Conservation (phyloP, 2,888 invertebrate species). For the Pollenia amentaria region DNA sequence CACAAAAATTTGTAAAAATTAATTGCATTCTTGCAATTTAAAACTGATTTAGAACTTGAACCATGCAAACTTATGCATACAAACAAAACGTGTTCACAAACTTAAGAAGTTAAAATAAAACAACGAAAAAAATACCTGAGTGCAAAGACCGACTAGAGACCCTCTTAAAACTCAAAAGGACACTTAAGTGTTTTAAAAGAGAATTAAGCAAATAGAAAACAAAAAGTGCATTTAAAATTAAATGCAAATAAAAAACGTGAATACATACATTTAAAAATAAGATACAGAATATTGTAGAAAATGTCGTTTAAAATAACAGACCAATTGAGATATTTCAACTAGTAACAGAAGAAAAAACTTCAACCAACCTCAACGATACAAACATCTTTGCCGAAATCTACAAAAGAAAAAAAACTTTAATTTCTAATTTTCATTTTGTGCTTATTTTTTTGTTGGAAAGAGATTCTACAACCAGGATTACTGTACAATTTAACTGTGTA, state of each 20-base stretch:
- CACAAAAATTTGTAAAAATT: too few relatives aligned
- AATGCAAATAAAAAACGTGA: too few relatives aligned
- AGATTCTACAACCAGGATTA: slow-evolving; percentile 20
- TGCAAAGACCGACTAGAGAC: background rate
- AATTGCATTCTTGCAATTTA: too few relatives aligned
- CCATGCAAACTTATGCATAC: background rate
- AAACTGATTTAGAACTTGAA: too few relatives aligned
- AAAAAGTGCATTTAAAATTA: background rate
- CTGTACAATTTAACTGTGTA: slow-evolving; percentile 46
- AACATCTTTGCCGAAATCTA: background rate
- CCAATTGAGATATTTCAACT: slow-evolving; percentile 30
- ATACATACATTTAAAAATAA: too few relatives aligned
- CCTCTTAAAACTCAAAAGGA: slow-evolving; percentile 12
- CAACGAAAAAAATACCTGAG: too few relatives aligned
- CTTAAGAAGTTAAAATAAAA: background rate
- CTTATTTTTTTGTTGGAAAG: background rate
- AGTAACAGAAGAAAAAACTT: background rate
- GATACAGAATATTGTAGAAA: background rate
- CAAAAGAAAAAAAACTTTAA: background rate
- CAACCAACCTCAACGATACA: background rate
- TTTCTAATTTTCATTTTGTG: background rate
- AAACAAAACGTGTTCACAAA: background rate
- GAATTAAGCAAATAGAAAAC: slow-evolving; percentile 21
- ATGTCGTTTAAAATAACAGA: slow-evolving; percentile 20
- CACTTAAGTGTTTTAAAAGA: slow-evolving; percentile 17